Conservation (phyloP, 2,888 invertebrate genomes). For the Cenopis cana region DNA sequence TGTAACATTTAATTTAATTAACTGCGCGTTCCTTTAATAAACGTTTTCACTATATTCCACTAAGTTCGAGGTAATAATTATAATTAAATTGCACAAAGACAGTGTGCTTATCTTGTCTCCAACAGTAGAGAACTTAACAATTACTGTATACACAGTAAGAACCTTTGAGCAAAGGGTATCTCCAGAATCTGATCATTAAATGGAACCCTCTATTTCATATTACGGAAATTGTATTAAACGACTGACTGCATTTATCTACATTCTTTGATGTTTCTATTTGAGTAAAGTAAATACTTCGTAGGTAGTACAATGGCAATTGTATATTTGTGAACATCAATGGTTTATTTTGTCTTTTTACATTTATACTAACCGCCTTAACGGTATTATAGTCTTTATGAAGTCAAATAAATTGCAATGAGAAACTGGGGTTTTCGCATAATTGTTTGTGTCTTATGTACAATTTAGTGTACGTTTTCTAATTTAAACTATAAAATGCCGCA, state of each 20-base stretch:
- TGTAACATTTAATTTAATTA: too few species aligned
- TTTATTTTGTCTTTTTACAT: too few species aligned
- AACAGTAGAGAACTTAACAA: not conserved
- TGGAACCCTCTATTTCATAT: not conserved
- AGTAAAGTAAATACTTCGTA: not conserved
- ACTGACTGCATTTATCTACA: not conserved
- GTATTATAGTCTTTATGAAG: too few species aligned
- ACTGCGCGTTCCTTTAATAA: too few species aligned
- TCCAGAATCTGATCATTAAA: not conserved
- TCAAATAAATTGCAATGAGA: too few species aligned
- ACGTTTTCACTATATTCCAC: not conserved
- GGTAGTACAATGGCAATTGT: too few species aligned
- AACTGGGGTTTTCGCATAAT: too few species aligned
- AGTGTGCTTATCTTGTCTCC: not conserved
- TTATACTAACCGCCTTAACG: too few species aligned
- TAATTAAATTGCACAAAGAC: not conserved
- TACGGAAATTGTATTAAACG: not conserved
- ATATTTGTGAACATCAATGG: too few species aligned
- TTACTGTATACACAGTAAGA: not conserved
- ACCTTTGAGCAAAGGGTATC: conserved; percentile 1
- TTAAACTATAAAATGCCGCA: too few species aligned
- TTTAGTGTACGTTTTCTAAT: too few species aligned
- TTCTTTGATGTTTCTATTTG: not conserved
- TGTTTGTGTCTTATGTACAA: too few species aligned
- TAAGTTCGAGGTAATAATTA: not conserved